phyloP scores from a whole-genome alignment of 2,113 vertebrate species.

The Heterocephalus glaber region DNA sequence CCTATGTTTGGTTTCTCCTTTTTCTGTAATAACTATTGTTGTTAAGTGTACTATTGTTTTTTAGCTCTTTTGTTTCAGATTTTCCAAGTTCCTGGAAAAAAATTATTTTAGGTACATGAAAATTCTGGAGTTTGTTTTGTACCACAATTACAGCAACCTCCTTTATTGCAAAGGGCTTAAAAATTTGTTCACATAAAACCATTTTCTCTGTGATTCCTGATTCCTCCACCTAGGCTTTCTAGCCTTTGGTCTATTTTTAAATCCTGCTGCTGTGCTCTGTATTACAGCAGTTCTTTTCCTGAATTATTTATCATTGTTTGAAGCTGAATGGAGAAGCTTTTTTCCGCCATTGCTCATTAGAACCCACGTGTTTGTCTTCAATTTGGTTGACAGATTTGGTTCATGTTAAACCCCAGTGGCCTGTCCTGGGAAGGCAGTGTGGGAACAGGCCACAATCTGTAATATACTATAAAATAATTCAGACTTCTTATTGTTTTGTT shows the following conservation, averaged over 20 bases:
- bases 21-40: conserved; percentile 8
- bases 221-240: conserved; percentile 51
- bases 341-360: conserved; percentile 70
- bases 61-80: conserved; percentile 42
- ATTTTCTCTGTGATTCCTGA: conserved; percentile 55
- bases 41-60: not conserved
- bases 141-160: conserved; percentile 51
- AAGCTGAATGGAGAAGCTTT: conserved; percentile 82
- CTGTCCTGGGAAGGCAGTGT: not conserved
- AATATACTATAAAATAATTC: not conserved
- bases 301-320: conserved; percentile 86
- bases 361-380: conserved; percentile 82
- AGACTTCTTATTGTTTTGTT: not conserved
- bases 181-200: conserved; percentile 65
- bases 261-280: conserved; percentile 73
- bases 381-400: conserved; percentile 84
- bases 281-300: conserved; percentile 84
- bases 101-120: not conserved
- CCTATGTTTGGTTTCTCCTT: conserved; percentile 23
- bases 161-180: conserved; percentile 33
- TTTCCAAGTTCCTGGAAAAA: conserved; percentile 46
- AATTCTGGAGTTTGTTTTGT: conserved; percentile 1
- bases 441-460: conserved; percentile 34
- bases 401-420: conserved; percentile 74
- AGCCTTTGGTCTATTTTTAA: conserved; percentile 81